Base-by-base conservation (phyloP, 1,140 invertebrate species). In the Mya arenaria region DNA sequence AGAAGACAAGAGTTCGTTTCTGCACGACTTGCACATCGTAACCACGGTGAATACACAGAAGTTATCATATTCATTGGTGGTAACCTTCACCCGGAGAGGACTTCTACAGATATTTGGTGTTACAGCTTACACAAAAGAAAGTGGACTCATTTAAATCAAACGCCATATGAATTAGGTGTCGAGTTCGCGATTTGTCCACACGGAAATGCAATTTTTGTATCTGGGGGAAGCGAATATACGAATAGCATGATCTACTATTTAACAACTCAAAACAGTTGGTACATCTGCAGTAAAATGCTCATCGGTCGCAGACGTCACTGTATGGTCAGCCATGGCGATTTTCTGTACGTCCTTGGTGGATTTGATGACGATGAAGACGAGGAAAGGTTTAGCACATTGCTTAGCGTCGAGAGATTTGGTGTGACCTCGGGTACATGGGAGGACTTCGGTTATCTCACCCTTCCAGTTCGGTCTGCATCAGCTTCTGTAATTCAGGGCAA, bases 381-480 rank as follows among this genome's bases (percentile, higher is more conserved):
- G n/a, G 77, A 84, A 28, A 71, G 80, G 34, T 58, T 85, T 30
- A 77, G 60, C 44, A 77, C 73, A 28, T 34, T 77, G 25, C 41
- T 77, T 19, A 77, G 60, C 28, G 77, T 86, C 56, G 73, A 77
- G 15, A 77, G 80, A 36, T 88, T 87, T 69, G 77, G 68, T 37
- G 58, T 78, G 0, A 30, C 48, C 8, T 78, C 83, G 30, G 81
- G 83, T 56, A 55, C 28, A 3, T 88, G 87, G 87, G 81, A 74
- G 19, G 66, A 82, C 15, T 78, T 78, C 41, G 85, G 85, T 37
- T 74, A 86, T 41, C 55, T 88, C 23, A 32, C 28, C 56, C 58
- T 87, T 39, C 84, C 84, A 6, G 86, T 88, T 23, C 85, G 86
- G 39, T 88, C 86, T 17, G 82, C 85, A 0, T 87, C 87, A 15